Evolutionary conservation across 2,113 vertebrate genomes (phyloP).

Genomic region (Nannospalax galili): DNA sequence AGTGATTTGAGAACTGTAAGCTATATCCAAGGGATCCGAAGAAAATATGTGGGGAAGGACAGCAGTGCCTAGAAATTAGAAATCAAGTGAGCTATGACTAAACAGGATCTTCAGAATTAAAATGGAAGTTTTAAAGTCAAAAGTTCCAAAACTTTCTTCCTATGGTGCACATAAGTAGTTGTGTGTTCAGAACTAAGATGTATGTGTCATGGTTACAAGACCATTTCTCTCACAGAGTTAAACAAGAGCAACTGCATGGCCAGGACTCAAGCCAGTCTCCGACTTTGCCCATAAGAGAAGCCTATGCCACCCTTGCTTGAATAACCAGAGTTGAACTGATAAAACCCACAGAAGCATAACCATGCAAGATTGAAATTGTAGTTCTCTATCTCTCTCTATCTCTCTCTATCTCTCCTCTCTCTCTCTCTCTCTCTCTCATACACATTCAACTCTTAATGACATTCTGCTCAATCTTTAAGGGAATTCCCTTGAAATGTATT

Average conservation of each 20-base stretch:
- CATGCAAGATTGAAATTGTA: neutral
- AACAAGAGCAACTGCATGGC: neutral
- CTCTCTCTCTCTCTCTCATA: neutral
- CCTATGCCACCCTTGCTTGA: neutral
- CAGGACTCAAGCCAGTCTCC: neutral
- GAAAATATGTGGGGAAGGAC: neutral
- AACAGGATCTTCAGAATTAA: neutral
- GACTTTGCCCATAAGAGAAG: neutral
- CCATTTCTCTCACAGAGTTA: neutral
- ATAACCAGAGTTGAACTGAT: neutral
- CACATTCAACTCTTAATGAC: neutral
- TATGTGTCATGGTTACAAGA: neutral
- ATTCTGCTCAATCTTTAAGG: neutral
- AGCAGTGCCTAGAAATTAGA: neutral
- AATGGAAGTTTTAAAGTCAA: neutral
- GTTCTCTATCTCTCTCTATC: neutral
- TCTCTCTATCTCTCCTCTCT: neutral
- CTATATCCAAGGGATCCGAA: neutral
- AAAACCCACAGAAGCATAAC: neutral
- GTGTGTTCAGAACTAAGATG: neutral
- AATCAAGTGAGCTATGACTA: neutral
- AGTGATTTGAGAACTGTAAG: neutral
- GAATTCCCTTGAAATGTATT: constrained; percentile 17
- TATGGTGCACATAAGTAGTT: neutral
- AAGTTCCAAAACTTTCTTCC: neutral